Conservation (phyloP, 2,888 invertebrate genomes). For the Thecophora atra region DNA sequence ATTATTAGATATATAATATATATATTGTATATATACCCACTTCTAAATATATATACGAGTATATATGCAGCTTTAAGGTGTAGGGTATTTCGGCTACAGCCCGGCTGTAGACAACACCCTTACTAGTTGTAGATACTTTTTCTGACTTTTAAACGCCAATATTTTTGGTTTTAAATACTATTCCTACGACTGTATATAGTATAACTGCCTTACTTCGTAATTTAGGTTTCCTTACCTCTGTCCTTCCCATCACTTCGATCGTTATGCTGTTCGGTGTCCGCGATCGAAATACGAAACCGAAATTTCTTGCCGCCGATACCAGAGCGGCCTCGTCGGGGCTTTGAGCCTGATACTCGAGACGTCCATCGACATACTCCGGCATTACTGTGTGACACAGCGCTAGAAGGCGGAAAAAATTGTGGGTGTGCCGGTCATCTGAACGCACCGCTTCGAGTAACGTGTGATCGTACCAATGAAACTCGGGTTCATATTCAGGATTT, state of each 20-base stretch:
- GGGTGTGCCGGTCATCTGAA: conserved; percentile 77
- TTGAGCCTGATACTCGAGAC: conserved; percentile 78
- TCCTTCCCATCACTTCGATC: conserved; percentile 84
- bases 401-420: conserved; percentile 89
- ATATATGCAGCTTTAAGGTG: too few species aligned
- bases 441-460: conserved; percentile 84
- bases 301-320: conserved; percentile 97
- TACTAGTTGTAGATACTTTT: too few species aligned
- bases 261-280: conserved; percentile 92
- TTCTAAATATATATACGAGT: too few species aligned
- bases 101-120: too few species aligned
- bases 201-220: neutral
- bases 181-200: too few species aligned
- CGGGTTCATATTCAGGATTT: conserved; percentile 90
- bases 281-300: conserved; percentile 97
- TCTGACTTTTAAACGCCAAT: too few species aligned
- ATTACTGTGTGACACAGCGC: conserved; percentile 99
- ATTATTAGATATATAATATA: too few species aligned
- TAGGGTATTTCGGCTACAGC: too few species aligned
- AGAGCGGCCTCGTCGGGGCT: conserved; percentile 98
- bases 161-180: too few species aligned
- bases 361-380: conserved; percentile 91
- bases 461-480: conserved; percentile 93
- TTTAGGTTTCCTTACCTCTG: conserved; percentile 69
- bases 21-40: too few species aligned